phyloP scores from a whole-genome alignment of 1,140 invertebrate genomes.

The honey bee (Apis mellifera) region Amel_HAv3.1 CM009935.2:13065001-13065500 shows the following conservation, averaged over 20 bases:
- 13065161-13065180: not conserved
- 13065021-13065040: not conserved
- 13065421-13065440: not conserved
- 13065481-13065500: not conserved
- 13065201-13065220: not conserved
- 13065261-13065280: not conserved
- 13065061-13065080: slow-evolving; percentile 1
- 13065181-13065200: not conserved
- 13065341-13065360: not conserved
- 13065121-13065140: slow-evolving; percentile 4
- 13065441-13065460: not conserved
- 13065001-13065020: not conserved
- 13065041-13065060: too few relatives aligned
- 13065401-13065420: not conserved
- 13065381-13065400: slow-evolving; percentile 1
- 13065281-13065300: not conserved
- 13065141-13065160: slow-evolving; percentile 10
- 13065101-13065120: not conserved
- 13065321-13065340: slow-evolving; percentile 22
- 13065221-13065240: slow-evolving; percentile 27
- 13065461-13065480: not conserved
- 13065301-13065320: not conserved
- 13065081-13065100: not conserved
- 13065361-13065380: not conserved
- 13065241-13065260: slow-evolving; percentile 16